Conservation (phyloP, 2,113 vertebrate genomes). For the Clinocottus analis region DNA sequence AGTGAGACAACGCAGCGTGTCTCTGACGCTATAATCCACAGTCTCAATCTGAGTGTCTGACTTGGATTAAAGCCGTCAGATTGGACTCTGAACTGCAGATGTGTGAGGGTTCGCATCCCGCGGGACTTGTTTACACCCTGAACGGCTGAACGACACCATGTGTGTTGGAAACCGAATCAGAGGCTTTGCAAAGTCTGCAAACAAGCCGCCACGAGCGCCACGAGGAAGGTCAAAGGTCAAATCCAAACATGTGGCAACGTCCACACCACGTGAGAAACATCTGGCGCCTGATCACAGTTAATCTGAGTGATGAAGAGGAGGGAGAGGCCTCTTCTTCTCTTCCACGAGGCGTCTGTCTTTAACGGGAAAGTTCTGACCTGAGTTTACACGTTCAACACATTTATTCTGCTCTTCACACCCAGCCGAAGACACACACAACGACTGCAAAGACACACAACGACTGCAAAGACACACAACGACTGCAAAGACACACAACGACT, state of each 20-base stretch:
- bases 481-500: too few species aligned
- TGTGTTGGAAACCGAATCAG: not conserved
- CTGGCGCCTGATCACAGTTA: too few species aligned
- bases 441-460: too few species aligned
- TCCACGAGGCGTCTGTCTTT: too few species aligned
- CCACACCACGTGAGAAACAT: too few species aligned
- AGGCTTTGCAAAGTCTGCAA: not conserved
- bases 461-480: too few species aligned
- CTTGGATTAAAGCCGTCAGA: constrained; percentile 78
- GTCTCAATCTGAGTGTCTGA: constrained; percentile 68
- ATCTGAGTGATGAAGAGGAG: constrained; percentile 63
- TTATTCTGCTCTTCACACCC: too few species aligned
- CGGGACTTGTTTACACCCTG: constrained; percentile 3
- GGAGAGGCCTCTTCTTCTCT: constrained; percentile 26
- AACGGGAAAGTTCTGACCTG: too few species aligned
- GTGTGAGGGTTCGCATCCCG: not conserved
- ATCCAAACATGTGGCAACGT: constrained; percentile 15
- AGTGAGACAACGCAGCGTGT: constrained; percentile 49
- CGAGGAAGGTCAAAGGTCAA: not conserved
- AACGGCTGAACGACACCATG: not conserved
- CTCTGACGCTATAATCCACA: constrained; percentile 74
- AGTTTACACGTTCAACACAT: too few species aligned
- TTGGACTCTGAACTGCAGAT: constrained; percentile 48
- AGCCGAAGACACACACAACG: too few species aligned
- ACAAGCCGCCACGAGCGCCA: not conserved